Evolutionary conservation across 2,113 vertebrate genomes (phyloP).

Genomic region (Tupaia chinensis): DNA sequence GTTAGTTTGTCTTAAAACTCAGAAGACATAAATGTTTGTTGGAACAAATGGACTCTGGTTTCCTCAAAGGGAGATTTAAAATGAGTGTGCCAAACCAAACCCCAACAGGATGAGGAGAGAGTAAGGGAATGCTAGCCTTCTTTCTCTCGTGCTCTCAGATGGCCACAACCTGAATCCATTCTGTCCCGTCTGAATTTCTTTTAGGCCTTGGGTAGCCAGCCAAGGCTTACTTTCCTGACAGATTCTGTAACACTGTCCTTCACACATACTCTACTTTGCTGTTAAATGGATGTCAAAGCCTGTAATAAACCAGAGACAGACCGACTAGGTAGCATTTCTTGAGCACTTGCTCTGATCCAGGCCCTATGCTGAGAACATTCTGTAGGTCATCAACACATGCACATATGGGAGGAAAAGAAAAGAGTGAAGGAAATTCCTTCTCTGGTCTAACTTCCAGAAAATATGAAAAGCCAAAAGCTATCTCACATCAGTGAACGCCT

Average conservation of each 20-base stretch:
- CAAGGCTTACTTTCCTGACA: not conserved
- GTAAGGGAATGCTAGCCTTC: not conserved
- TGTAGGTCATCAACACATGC: not conserved
- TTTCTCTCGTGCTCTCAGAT: not conserved
- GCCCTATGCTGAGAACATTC: not conserved
- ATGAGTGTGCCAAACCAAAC: not conserved
- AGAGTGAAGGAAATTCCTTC: not conserved
- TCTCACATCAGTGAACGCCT: too few relatives aligned
- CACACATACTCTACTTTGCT: not conserved
- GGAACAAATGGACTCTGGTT: not conserved
- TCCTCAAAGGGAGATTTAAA: not conserved
- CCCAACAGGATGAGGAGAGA: not conserved
- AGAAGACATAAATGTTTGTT: not conserved
- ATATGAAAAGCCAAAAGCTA: fast-evolving
- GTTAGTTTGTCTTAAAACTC: not conserved
- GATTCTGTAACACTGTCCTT: not conserved
- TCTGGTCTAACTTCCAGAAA: not conserved
- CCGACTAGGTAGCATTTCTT: not conserved
- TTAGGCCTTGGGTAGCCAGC: not conserved
- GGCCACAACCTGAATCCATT: not conserved
- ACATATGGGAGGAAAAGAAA: not conserved
- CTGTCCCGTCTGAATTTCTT: not conserved
- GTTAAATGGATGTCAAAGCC: not conserved
- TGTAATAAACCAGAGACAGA: not conserved
- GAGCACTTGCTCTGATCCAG: not conserved